Evolutionary conservation across 2,113 vertebrate genomes (phyloP), one percentile per base, ranked within the genome.

Genomic region (Ailuropoda melanoleuca): DNA sequence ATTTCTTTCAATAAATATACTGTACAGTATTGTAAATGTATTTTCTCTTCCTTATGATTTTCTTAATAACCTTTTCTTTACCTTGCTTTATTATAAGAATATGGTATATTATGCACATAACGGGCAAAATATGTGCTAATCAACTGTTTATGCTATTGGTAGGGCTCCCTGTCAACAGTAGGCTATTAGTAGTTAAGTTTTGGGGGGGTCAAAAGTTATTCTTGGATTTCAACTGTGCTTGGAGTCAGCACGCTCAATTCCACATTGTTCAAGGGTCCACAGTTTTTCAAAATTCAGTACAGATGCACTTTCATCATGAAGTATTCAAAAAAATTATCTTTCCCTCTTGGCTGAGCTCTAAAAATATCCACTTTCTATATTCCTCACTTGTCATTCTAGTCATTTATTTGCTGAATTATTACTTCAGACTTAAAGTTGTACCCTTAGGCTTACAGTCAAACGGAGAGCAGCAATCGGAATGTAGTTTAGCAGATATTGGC

Each of bases 371-470:
- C 24, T 94, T 88, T 92, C 77, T 92, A 4, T 87, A 81, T 95
- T 46, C 15, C 3, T 80, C 91, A 48, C 24, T 82, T 97, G n/a
- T 70, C 62, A 94, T 92, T 85, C 37, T 39, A 92, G 84, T 53
- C 13, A 88, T 64, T 90, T 87, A 62, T 93, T 95, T 83, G 8
- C 66, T 95, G 50, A 92, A 94, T 92, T 95, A 60, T 85, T 95
- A 95, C 87, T 97, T 97, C 29, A 92, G 13, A 78, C 14, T 95
- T 87, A 50, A 46, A 87, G 21, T 62, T 88, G 2, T 78, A 80
- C n/a, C 31, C 66, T 78, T 86, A 93, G 83, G 78, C 83, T 95
- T 70, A 55, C 0, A 66, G 58, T 66, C 12, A 55, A 75, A 83
- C 29, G 15, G n/a, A 93, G 83, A 74, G 18, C 26, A 88, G 37